Conservation (phyloP, 2,888 invertebrate species). For the Agrochola circellaris region DNA sequence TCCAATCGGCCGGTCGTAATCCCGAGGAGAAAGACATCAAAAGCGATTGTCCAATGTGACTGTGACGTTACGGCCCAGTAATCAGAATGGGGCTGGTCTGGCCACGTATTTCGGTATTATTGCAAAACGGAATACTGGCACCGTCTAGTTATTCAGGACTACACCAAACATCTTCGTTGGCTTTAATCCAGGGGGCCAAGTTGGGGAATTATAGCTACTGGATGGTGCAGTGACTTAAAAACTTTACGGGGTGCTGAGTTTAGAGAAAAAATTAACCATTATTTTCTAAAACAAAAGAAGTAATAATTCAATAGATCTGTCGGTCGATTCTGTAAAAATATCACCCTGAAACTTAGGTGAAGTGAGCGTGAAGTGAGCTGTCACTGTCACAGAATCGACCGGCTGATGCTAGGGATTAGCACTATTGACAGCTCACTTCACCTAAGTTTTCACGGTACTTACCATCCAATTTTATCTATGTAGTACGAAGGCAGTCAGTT, state of each 20-base stretch:
- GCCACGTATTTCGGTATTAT: constrained; percentile 79
- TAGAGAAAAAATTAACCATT: not conserved
- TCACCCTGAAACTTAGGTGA: too few relatives aligned
- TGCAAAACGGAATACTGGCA: constrained; percentile 78
- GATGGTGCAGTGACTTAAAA: constrained; percentile 57
- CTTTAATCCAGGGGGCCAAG: constrained; percentile 85
- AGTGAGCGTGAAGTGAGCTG: too few relatives aligned
- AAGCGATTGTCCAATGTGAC: constrained; percentile 62
- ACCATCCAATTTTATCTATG: constrained; percentile 1
- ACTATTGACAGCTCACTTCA: too few relatives aligned
- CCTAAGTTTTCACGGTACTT: too few relatives aligned
- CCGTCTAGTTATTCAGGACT: constrained; percentile 85
- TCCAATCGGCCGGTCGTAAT: constrained; percentile 27
- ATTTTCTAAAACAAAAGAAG: not conserved
- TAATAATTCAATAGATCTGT: not conserved
- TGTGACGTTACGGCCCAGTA: constrained; percentile 60
- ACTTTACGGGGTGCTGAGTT: not conserved
- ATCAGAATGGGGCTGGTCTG: constrained; percentile 64
- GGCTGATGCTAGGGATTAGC: too few relatives aligned
- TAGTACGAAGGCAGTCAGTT: not conserved
- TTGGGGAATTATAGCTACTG: constrained; percentile 66
- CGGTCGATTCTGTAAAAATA: too few relatives aligned
- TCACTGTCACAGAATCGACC: too few relatives aligned
- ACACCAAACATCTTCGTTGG: constrained; percentile 88
- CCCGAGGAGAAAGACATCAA: constrained; percentile 59